Evolutionary conservation across 2,113 vertebrate species (phyloP), one percentile per base, ranked within the genome.

Genomic region (Gambusia affinis): DNA sequence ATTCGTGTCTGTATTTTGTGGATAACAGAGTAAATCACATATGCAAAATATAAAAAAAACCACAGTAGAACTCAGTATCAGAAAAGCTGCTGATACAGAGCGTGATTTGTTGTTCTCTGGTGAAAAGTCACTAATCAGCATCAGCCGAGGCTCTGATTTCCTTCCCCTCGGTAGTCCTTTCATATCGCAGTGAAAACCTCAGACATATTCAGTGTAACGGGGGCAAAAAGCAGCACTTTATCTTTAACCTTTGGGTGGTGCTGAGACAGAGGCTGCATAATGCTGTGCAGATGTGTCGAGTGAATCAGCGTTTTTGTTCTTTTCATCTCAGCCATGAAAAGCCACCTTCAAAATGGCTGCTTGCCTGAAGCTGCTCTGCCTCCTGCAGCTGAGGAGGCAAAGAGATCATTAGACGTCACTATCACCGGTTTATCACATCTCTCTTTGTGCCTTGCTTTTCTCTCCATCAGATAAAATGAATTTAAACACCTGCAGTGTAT

Each of bases 341-440:
- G 84, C 71, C 37, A 70, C 60, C 73, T 77, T 90, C 80, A 89
- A 89, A 87, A 85, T 78, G 79, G 73, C 84, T 78, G 75, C 76
- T 80, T 80, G 60, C 72, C 81, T 66, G 54, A 72, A 82, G 78
- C 72, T 51, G 47, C 67, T 73, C 74, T 42, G 11, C 6, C 78
- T 79, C 35, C 73, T 60, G 70, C 87, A 90, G 85, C 84, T 70
- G 89, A 83, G 79, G 80, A 84, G 70, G 81, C 57, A 64, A 77
- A 66, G 79, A 73, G 85, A 82, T 91, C 89, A 90, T 86, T 87
- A 85, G 75, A 79, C 82, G 85, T 79, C 74, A 87, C 70, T 33
- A 31, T 82, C 75, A 70, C 71, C 31, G 29, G 70, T 75, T 84
- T 75, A 70, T 75, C 75, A 60, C 67, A 72, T 27, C 30, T 44